Base-by-base conservation (phyloP, 1,140 invertebrate genomes). In the Gonatopus flavifemur region DNA sequence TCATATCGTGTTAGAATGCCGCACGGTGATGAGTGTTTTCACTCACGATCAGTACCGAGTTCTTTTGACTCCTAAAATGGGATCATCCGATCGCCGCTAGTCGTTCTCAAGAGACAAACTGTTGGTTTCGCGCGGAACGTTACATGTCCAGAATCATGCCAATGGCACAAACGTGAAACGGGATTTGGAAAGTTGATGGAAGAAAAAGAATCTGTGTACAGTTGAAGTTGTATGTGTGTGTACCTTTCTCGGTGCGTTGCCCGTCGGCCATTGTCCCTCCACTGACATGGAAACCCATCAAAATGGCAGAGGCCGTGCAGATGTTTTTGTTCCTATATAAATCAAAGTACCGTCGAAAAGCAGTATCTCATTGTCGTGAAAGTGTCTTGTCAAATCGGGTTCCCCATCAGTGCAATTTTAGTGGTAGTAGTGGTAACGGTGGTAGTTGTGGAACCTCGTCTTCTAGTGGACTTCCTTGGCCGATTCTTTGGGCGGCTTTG, bases 241-340 rank as follows among this genome's bases (percentile, higher is more conserved):
- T 49, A 40, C 48, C 47, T 47, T 30, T 18, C 18, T 25, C 47
- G 50, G 49, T 54, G 46, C 63, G 55, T 67, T 59, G 72, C 62
- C n/a, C 69, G 59, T 71, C 72, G 67, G 72, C 72, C 72, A 76
- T 76, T 74, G 70, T 70, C 70, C 63, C 66, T n/a, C n/a, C n/a
- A n/a, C n/a, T 67, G 74, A 76, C 70, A 77, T 77, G 76, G 74
- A 71, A 74, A 62, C 68, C 72, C 66, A 70, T 36, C 74, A 85
- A 85, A 82, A 88, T 88, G 87, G 83, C 88, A 84, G 85, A 85
- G 81, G 81, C 83, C 64, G 72, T 87, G 71, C 86, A 88, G 83
- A 88, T 89, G 86, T 89, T 89, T 83, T 85, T 89, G 81, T 89
- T 90, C 78, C 81, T 89, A 72, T 88, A 88, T 80, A 89, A 89